Evolutionary conservation across 2,113 vertebrate genomes (phyloP).

Genomic region (Chamaea fasciata): DNA sequence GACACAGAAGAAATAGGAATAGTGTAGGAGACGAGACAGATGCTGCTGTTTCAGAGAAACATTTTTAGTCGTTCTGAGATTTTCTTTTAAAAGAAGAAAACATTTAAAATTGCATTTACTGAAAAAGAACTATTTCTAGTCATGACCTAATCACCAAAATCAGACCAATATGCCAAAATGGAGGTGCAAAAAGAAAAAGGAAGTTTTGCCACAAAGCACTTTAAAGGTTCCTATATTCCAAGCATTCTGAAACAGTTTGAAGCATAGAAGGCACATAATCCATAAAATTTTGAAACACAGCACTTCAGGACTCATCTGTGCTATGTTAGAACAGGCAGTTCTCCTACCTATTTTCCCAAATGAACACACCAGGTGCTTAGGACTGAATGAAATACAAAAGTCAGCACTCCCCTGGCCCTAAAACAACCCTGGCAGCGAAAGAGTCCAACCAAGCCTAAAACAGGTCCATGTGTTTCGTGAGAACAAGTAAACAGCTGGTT

Average conservation of each 20-base stretch:
- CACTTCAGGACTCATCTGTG: not conserved
- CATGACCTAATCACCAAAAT: not conserved
- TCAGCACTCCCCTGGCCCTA: not conserved
- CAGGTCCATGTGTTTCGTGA: not conserved
- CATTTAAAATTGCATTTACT: not conserved
- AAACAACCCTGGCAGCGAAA: not conserved
- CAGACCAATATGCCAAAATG: not conserved
- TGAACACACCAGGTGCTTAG: not conserved
- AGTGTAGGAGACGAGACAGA: not conserved
- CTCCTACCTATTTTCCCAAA: not conserved
- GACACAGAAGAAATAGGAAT: not conserved
- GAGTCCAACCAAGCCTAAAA: not conserved
- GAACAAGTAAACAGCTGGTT: not conserved
- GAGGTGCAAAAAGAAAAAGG: not conserved
- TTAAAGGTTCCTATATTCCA: not conserved
- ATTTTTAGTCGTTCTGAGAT: not conserved
- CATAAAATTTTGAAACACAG: not conserved
- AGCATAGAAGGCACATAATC: not conserved
- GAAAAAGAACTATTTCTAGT: not conserved
- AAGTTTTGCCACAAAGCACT: not conserved
- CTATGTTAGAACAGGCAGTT: not conserved
- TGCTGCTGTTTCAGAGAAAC: not conserved
- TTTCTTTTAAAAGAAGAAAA: not conserved
- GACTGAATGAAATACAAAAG: not conserved
- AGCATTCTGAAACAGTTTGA: not conserved